A percentile compares a stretch with the other conserved stretches of the same genome.
Conservation (phyloP, 2,797 vertebrate genomes). For the Xenopus petersii region DNA sequence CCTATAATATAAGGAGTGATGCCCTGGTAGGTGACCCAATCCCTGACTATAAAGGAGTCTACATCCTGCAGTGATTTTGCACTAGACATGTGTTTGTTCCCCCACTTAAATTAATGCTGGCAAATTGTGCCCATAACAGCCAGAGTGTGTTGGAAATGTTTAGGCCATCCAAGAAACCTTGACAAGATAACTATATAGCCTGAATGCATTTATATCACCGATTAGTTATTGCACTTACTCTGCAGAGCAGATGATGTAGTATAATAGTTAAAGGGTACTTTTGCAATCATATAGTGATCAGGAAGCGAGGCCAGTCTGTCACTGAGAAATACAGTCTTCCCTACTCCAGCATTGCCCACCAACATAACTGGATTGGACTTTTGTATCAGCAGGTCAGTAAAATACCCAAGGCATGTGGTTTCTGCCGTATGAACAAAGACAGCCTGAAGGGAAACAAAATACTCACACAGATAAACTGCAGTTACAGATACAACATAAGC, state of each 20-base stretch:
- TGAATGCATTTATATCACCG: background rate
- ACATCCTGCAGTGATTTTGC: no score
- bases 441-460: constrained; percentile 62
- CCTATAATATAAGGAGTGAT: no score
- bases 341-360: constrained; percentile 73
- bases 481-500: no score
- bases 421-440: constrained; percentile 76
- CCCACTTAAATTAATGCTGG: no score
- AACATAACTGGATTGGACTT: constrained; percentile 75
- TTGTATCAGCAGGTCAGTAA: constrained; percentile 72
- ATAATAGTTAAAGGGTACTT: constrained; percentile 75
- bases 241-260: constrained; percentile 72
- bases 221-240: constrained; percentile 61
- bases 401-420: constrained; percentile 70
- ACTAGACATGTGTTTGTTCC: no score
- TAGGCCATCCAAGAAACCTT: no score
- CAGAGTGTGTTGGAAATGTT: no score
- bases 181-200: no score
- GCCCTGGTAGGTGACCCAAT: no score
- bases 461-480: background rate
- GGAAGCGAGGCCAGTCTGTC: constrained; percentile 67
- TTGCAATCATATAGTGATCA: constrained; percentile 67
- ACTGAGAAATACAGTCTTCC: constrained; percentile 71
- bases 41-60: no score
- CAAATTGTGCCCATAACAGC: no score